Base-by-base conservation (phyloP, 2,797 vertebrate genomes). In the Brotogeris chrysoptera region DNA sequence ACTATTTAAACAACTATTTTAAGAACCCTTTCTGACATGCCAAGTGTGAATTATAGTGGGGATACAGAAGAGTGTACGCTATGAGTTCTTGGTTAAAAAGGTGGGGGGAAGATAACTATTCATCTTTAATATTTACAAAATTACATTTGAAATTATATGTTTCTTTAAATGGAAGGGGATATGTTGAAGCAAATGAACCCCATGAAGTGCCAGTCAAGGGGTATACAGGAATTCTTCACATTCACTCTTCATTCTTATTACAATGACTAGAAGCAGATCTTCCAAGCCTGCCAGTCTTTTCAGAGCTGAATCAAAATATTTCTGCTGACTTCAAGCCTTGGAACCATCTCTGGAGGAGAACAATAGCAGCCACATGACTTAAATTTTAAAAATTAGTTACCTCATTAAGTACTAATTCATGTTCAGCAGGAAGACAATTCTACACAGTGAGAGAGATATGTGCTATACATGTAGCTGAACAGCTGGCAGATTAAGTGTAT, bases 321-420 rank as follows among this genome's bases (percentile, higher is more conserved):
- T 57, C 27, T 70, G 46, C 60, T 90, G 91, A 80, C 71, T 90
- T 24, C 21, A 85, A 89, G 30, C 14, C 61, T 80, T 68, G 49
- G 41, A 90, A 93, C 12, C 3, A 3, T 32, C 52, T 90, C 65
- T 78, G 50, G 91, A 88, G 24, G 44, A 79, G 65, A 90, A 69
- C 3, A 4, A 34, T n/a, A 44, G 30, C 72, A 91, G 82, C 49
- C 53, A 86, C 68, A 86, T n/a, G 38, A 93, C 69, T 86, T 80
- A 88, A 82, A 86, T 71, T 73, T 90, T 59, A 90, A 91, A 95
- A 90, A 91, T 78, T 83, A 71, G 85, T 83, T 88, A 78, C 49
- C 79, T 95, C 87, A 69, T 93, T 90, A 90, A 89, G 64, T 70
- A 68, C 57, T 82, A 80, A 78, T 46, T 44, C 34, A 36, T 60